phyloP scores from a whole-genome alignment of 2,797 vertebrate genomes.

The Amblyraja radiata region DNA sequence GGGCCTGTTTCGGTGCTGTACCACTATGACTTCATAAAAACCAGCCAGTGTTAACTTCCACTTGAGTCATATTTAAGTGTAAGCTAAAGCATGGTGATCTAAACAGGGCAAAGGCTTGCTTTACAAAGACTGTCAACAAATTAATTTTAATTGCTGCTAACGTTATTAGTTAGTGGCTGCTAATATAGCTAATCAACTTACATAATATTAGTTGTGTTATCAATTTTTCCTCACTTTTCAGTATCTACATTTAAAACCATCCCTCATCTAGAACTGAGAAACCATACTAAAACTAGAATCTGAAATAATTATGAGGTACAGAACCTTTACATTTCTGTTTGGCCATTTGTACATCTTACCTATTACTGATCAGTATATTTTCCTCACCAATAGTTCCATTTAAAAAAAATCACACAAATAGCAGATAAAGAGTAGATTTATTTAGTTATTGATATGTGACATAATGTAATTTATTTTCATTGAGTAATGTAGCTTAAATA shows the following conservation, averaged over 20 bases:
- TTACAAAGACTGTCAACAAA: neutral
- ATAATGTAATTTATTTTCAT: slow-evolving; percentile 7
- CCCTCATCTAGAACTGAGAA: neutral
- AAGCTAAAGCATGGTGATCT: too few species aligned
- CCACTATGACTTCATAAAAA: too few species aligned
- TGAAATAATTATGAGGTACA: neutral
- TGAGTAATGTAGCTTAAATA: neutral
- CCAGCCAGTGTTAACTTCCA: too few species aligned
- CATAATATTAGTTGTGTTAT: neutral
- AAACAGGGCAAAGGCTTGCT: neutral
- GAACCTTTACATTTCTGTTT: neutral
- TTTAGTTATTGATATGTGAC: neutral
- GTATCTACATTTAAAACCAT: neutral
- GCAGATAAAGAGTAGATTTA: slow-evolving; percentile 13
- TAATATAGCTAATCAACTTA: neutral
- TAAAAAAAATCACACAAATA: neutral
- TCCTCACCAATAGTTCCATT: neutral
- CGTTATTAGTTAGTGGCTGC: neutral
- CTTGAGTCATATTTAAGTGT: too few species aligned
- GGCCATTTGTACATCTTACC: neutral
- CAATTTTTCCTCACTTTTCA: neutral
- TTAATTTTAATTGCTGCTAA: neutral
- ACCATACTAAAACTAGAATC: neutral
- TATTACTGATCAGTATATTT: neutral
- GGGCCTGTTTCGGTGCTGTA: too few species aligned